Conservation (phyloP, 2,888 invertebrate species). For the Podabrus alpinus region DNA sequence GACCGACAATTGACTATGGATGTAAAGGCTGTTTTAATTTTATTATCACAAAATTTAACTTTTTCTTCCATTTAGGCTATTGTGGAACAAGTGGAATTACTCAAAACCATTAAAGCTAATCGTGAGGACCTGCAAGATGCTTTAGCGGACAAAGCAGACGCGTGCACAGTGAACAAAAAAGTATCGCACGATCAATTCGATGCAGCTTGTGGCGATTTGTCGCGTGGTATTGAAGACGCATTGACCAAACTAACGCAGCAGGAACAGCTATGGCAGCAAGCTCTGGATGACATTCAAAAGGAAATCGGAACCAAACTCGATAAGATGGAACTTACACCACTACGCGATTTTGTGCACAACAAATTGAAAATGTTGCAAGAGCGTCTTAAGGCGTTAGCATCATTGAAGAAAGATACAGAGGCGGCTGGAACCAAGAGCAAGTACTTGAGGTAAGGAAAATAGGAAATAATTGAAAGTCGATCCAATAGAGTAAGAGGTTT, state of each 20-base stretch:
- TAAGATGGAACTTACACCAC: slow-evolving; percentile 66
- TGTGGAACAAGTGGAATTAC: slow-evolving; percentile 66
- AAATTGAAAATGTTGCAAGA: slow-evolving; percentile 66
- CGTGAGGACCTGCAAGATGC: slow-evolving; percentile 73
- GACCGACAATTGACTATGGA: slow-evolving; percentile 60
- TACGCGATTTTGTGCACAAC: slow-evolving; percentile 67
- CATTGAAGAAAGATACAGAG: slow-evolving; percentile 65
- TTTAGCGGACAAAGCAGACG: slow-evolving; percentile 76
- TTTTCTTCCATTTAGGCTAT: slow-evolving; percentile 56
- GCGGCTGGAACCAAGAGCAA: slow-evolving; percentile 74
- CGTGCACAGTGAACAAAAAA: slow-evolving; percentile 69
- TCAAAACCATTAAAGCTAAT: slow-evolving; percentile 71
- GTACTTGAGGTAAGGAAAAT: slow-evolving; percentile 59
- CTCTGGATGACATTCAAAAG: slow-evolving; percentile 68
- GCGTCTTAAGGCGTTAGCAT: slow-evolving; percentile 63
- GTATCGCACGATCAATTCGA: slow-evolving; percentile 76
- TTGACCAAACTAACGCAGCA: slow-evolving; percentile 65
- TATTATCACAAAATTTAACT: not conserved
- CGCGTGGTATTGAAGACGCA: slow-evolving; percentile 67
- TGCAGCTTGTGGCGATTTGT: slow-evolving; percentile 68
- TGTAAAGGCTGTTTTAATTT: slow-evolving; percentile 47
- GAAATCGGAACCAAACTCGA: slow-evolving; percentile 70
- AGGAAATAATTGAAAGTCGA: no score
- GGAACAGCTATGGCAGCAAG: slow-evolving; percentile 68
- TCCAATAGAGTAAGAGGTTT: no score